Percentiles rank a stretch among this genome's conserved stretches.
These are phyloP conservation scores for Actinernus sp. DNA, from an alignment of 92 coral and sea anemone species.

Conservation along the genomic window DNA sequence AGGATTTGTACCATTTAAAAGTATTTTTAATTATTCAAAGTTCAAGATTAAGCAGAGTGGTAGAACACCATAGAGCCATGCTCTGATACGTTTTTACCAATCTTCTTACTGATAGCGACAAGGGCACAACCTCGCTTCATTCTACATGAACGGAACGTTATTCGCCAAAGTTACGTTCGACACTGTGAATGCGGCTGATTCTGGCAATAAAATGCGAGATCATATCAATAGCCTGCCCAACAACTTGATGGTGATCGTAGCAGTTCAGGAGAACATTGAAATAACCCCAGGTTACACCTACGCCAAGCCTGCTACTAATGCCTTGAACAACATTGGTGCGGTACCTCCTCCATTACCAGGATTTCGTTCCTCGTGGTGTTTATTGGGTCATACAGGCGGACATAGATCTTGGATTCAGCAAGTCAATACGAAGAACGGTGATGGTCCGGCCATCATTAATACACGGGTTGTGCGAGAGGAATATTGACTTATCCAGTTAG, in stretches of 20 bases:
- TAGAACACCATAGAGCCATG: too few species aligned
- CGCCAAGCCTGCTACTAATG: neutral
- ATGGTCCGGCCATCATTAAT: too few species aligned
- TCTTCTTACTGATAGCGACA: too few species aligned
- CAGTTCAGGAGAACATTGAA: neutral
- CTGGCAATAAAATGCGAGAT: neutral
- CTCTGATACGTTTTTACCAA: too few species aligned
- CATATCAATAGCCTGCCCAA: neutral
- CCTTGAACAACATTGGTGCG: neutral
- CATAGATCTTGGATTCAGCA: too few species aligned
- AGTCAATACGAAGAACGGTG: too few species aligned
- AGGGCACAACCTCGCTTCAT: neutral
- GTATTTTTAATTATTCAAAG: too few species aligned
- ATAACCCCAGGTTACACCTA: neutral
- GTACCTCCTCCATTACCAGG: neutral
- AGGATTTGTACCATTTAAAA: too few species aligned
- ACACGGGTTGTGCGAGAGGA: too few species aligned
- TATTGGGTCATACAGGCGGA: neutral
- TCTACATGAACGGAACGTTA: neutral
- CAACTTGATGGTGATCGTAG: neutral
- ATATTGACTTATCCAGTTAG: too few species aligned
- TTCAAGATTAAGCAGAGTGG: too few species aligned
- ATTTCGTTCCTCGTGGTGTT: neutral
- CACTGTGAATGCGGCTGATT: neutral
- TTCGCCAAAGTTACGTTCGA: neutral